Base-by-base conservation (phyloP, 2,888 invertebrate species). In the Acleris cristana region DNA sequence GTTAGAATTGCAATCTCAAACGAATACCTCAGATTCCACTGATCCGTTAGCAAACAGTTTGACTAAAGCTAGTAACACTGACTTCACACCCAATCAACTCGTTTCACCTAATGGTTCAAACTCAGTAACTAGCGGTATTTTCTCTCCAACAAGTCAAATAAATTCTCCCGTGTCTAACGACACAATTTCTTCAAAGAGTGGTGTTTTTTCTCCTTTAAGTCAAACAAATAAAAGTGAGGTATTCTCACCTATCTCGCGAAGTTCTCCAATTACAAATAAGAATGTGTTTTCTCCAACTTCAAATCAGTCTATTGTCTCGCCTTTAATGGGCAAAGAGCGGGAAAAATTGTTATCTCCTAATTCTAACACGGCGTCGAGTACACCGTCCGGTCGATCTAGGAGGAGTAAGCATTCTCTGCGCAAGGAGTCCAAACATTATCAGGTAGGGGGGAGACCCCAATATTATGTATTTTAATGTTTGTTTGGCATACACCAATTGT, bases 391-490 rank as follows among this genome's bases (percentile, higher is more conserved):
- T 83, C 87, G 94, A 85, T 93, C 94, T 65, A 90, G 94, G 73
- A 88, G 93, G 81, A 92, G 93, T 84, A 94, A 94, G 78, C 94
- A 94, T 80, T 92, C 93, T 73, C 89, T 91, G 71, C 93, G 95
- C 78, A 96, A 96, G 89, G 93, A 95, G 81, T 95, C 96, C 75
- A 95, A 93, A 80, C 96, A 96, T 87, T 96, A 96, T 85, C 95
- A 96, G 93, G 95, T 95, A 92, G 85, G 82, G 71, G 70, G 71
- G 75, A 73, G 74, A 26, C 49, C 62, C 44, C 26, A 65, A 69
- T 59, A 49, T 53, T 59, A 49, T 53, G 56, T 73, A 69, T 71
- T 67, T 71, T 68, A 71, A 71, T 52, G 70, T 69, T 64, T 54
- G 70, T 72, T 73, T 75, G 75, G 70, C 69, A 72, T 71, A 72